Percentiles rank a stretch among this genome's conserved stretches.
phyloP scores from a whole-genome alignment of 1,140 invertebrate species.

The Drosophila kepulauana region DNA sequence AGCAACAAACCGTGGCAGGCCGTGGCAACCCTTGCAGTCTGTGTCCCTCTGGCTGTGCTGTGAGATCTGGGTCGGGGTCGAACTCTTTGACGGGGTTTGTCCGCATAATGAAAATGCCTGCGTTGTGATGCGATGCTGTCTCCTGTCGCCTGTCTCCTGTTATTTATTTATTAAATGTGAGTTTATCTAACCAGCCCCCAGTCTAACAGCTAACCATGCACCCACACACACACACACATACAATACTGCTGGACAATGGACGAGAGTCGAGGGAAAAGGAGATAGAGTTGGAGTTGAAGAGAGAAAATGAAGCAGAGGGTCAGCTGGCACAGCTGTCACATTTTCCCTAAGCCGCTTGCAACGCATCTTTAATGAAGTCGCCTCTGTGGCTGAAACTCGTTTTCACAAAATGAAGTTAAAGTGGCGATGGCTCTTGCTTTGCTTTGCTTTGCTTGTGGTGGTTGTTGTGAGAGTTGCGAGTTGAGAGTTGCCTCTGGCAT shows the following conservation, averaged over 20 bases:
- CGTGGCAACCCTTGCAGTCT: constrained; percentile 56
- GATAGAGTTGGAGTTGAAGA: no score
- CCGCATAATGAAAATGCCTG: constrained; percentile 64
- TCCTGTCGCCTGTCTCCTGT: constrained; percentile 61
- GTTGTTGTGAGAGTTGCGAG: background rate
- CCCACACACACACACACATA: background rate
- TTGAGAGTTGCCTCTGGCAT: background rate
- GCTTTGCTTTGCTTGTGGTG: background rate
- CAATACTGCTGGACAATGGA: constrained; percentile 15
- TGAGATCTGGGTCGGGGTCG: constrained; percentile 4
- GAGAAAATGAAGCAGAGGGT: constrained; percentile 40
- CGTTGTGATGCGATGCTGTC: constrained; percentile 53
- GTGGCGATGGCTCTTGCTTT: constrained; percentile 2
- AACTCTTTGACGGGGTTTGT: constrained; percentile 18
- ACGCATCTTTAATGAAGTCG: constrained; percentile 47
- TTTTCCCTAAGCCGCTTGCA: constrained; percentile 59
- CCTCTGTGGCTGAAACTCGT: constrained; percentile 35
- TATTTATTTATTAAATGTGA: constrained; percentile 81
- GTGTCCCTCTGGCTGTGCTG: background rate
- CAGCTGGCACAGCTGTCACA: constrained; percentile 79
- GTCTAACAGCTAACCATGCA: background rate
- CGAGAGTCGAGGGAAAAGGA: constrained; percentile 17
- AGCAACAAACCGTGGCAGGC: constrained; percentile 59
- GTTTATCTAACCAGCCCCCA: constrained; percentile 14
- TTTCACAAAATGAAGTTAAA: constrained; percentile 58